Evolutionary conservation across 1,140 invertebrate genomes (phyloP).

Genomic region (Dendrolimus kikuchii): DNA sequence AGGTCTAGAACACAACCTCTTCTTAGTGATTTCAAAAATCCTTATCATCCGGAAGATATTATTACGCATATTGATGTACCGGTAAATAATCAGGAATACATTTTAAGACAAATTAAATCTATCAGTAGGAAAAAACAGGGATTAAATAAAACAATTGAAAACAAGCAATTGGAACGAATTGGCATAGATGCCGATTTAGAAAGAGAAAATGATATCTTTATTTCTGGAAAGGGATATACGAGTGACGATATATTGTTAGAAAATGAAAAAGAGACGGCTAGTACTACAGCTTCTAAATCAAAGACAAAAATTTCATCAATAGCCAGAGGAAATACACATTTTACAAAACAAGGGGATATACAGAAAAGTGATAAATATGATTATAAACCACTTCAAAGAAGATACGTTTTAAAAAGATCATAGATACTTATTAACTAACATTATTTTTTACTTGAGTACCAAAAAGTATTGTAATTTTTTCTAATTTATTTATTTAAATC

Average conservation of each 20-base stretch:
- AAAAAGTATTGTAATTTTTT: no score
- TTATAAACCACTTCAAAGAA: constrained; percentile 1
- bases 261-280: constrained; percentile 2
- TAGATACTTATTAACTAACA: not conserved
- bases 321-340: not conserved
- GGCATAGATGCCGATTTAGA: constrained; percentile 1
- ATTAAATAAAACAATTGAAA: not conserved
- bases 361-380: constrained; percentile 1
- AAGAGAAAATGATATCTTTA: constrained; percentile 8
- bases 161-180: not conserved
- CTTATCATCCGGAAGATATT: constrained; percentile 7
- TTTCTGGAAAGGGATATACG: not conserved
- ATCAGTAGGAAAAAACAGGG: not conserved
- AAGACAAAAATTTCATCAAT: not conserved
- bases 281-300: not conserved
- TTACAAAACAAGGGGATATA: not conserved
- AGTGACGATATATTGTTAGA: constrained; percentile 6
- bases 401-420: constrained; percentile 1
- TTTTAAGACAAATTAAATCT: no score
- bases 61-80: not conserved
- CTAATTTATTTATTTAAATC: no score
- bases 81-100: no score
- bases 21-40: constrained; percentile 2
- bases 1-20: not conserved
- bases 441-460: not conserved